phyloP scores from a whole-genome alignment of 2,888 invertebrate species.

The Cactoblastis cactorum region DNA sequence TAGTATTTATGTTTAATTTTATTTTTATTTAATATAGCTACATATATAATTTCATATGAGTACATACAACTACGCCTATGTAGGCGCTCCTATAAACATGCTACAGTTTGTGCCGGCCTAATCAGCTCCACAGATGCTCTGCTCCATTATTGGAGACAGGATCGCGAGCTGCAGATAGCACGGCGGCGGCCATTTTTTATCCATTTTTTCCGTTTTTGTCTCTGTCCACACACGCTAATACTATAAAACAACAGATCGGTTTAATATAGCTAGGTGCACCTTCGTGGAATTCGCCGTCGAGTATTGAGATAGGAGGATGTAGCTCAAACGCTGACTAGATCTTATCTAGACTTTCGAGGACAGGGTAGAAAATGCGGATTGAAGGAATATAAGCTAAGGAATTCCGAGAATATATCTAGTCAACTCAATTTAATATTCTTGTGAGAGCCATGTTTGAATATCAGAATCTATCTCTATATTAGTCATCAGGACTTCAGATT shows the following conservation, averaged over 20 bases:
- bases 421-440: no score
- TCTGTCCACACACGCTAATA: constrained; percentile 61
- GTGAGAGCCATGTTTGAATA: no score
- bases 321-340: background rate
- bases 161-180: constrained; percentile 70
- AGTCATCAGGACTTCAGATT: no score
- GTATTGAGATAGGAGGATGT: constrained; percentile 5
- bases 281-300: constrained; percentile 4
- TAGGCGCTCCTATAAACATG: no score
- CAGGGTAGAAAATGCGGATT: background rate
- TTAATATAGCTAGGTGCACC: constrained; percentile 16
- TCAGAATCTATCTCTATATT: no score
- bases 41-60: no score
- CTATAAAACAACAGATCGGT: constrained; percentile 41
- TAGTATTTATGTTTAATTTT: no score
- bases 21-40: no score
- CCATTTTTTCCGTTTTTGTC: constrained; percentile 53
- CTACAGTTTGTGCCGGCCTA: background rate
- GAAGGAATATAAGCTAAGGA: background rate
- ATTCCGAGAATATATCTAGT: background rate
- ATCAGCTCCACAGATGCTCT: background rate
- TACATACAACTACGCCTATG: no score
- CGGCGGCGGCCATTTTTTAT: constrained; percentile 67
- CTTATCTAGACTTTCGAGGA: constrained; percentile 5
- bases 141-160: constrained; percentile 58